Evolutionary conservation across 1,140 invertebrate genomes (phyloP), one percentile per base, ranked within the genome.

Genomic region (Drosophila cardini): DNA sequence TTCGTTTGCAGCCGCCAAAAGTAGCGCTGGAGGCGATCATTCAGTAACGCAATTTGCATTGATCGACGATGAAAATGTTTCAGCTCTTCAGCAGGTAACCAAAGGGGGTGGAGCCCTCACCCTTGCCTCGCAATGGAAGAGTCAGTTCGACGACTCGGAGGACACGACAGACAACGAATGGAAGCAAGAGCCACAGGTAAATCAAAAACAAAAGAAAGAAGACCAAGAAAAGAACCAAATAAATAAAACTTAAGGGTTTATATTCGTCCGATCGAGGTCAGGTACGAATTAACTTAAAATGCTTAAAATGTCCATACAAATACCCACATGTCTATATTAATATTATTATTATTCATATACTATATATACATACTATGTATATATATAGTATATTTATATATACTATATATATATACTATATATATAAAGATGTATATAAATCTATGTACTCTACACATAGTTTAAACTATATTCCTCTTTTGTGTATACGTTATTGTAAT

Each of bases 31-130:
- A 16, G 85, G 82, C 6, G 95, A 95, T 77, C 94, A 95, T 83
- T 92, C 91, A 92, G 94, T 91, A 70, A 98, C 78, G 95, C 97
- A 98, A 92, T 98, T 97, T 92, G 97, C 97, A 4, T 94, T 98
- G 63, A 98, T 98, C 83, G 97, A 98, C 90, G 97, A 98, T 91
- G 97, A 98, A 70, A 98, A 98, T 89, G 95, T 98, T 0, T 98
- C 97, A 8, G 96, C 96, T 1, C 90, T 97, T 62, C 97, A 98
- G 90, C 97, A 98, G 93, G 95, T 96, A 34, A 96, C 95, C 0
- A 94, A 94, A 82, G 95, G 95, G 45, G 94, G 94, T 2, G 95
- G 95, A 34, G 96, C 96, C 0, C 92, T 98, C 2, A 98, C 97
- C 0, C 91, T 98, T 9, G 97, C 96, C 0, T 98, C 97, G 1